phyloP scores from a whole-genome alignment of 1,140 invertebrate genomes.

The Drosophila pallidifrons region DNA sequence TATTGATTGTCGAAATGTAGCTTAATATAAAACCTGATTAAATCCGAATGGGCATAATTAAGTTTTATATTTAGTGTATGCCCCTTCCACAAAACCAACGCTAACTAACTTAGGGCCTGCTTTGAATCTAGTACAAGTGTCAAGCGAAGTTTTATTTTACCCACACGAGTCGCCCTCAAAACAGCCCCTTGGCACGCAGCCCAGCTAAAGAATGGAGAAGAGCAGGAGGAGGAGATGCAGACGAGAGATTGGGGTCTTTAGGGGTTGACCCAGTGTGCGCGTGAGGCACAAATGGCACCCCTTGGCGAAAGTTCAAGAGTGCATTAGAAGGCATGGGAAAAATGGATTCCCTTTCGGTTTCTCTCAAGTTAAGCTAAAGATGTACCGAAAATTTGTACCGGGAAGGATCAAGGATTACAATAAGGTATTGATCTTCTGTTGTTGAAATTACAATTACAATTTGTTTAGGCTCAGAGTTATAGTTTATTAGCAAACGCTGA shows the following conservation, averaged over 20 bases:
- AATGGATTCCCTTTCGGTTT: constrained; percentile 6
- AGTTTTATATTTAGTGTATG: constrained; percentile 33
- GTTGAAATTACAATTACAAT: no score
- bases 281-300: neutral
- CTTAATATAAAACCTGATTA: constrained; percentile 13
- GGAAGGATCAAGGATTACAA: no score
- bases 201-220: constrained; percentile 15
- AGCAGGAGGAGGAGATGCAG: neutral
- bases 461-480: no score
- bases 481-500: no score
- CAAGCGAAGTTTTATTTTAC: constrained; percentile 53
- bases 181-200: constrained; percentile 75
- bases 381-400: no score
- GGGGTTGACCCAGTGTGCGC: constrained; percentile 46
- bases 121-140: constrained; percentile 58
- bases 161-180: constrained; percentile 45
- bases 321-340: neutral
- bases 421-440: no score
- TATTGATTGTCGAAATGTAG: constrained; percentile 38
- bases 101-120: neutral
- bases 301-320: constrained; percentile 2
- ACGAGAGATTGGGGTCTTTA: neutral
- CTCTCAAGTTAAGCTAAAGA: no score
- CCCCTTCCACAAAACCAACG: neutral
- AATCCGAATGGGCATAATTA: constrained; percentile 40